Evolutionary conservation across 2,113 vertebrate species (phyloP), one percentile per base, ranked within the genome.

Genomic region (Cranoglanis bouderius): DNA sequence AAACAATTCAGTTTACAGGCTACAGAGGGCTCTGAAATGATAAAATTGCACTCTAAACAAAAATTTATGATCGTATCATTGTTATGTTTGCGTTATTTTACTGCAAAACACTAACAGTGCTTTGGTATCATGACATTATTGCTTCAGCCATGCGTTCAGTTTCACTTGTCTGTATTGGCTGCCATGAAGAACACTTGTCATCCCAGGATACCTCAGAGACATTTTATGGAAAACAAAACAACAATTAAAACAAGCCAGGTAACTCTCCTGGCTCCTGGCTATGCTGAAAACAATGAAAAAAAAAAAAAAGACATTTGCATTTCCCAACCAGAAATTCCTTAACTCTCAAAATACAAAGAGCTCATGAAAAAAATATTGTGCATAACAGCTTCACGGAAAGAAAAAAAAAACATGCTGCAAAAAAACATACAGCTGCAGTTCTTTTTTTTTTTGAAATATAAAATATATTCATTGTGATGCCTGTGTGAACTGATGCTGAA

Each of bases 391-490:
- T 80, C 40, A 77, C 0, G 9, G 26, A 43, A 43, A 40, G 21
- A 32, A 46, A 21, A 40, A 9, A 43, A 8, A 38, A 70, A 7
- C 32, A 38, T 21, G 40, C 43, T 46, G 10, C 21, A 26, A 49
- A 29, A 78, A 49, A 21, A 72, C 16, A 12, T 75, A 29, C 43
- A 78, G 75, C 43, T 78, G 75, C 75, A 49, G 75, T 49, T 46
- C 72, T 18, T 67, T 59, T 59, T 12, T 32, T 32, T 14, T 67
- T 16, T 67, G 0, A 49, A 24, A 21, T 81, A 19, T 55, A 32
- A 35, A 21, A 81, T 55, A 55, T 81, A 82, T 35, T 82, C 18
- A 38, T 82, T 57, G 53, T 82, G 53, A 82, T 24, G 80, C n/a
- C 80, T 38, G 32, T 38, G 32, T 82, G 80, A 82, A 82, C 10